A percentile compares a stretch with the other conserved stretches of the same genome.
phyloP scores from a whole-genome alignment of 2,888 invertebrate genomes.

The Sclerodermus sp. region DNA sequence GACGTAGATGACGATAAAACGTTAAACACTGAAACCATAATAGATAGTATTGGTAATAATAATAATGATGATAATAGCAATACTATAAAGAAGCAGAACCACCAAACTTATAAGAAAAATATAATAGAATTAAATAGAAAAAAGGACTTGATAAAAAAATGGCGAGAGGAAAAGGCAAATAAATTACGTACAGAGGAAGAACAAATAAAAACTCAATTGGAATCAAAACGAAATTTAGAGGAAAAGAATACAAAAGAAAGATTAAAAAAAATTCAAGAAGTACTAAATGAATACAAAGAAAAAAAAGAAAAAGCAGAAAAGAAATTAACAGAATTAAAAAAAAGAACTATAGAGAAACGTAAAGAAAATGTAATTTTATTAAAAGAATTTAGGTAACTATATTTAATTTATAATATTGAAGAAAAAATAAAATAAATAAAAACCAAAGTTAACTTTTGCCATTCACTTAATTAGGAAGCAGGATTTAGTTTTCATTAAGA shows the following conservation, averaged over 20 bases:
- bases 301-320: conserved; percentile 28
- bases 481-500: conserved; percentile 41
- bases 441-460: no score
- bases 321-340: conserved; percentile 4
- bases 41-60: not conserved
- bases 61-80: conserved; percentile 4
- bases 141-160: conserved; percentile 40
- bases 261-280: conserved; percentile 19
- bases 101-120: not conserved
- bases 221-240: conserved; percentile 20
- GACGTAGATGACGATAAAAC: not conserved
- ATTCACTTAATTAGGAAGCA: conserved; percentile 30
- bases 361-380: conserved; percentile 5
- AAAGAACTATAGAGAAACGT: conserved; percentile 5
- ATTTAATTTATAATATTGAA: not conserved
- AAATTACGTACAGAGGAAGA: conserved; percentile 35
- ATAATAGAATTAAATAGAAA: conserved; percentile 19
- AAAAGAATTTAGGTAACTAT: not conserved
- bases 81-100: not conserved
- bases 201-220: conserved; percentile 23
- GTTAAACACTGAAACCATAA: not conserved
- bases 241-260: conserved; percentile 33
- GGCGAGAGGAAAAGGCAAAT: conserved; percentile 42
- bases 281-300: conserved; percentile 29
- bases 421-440: not conserved